Evolutionary conservation across 2,113 vertebrate species (phyloP).

Genomic region (Cottus gobio): DNA sequence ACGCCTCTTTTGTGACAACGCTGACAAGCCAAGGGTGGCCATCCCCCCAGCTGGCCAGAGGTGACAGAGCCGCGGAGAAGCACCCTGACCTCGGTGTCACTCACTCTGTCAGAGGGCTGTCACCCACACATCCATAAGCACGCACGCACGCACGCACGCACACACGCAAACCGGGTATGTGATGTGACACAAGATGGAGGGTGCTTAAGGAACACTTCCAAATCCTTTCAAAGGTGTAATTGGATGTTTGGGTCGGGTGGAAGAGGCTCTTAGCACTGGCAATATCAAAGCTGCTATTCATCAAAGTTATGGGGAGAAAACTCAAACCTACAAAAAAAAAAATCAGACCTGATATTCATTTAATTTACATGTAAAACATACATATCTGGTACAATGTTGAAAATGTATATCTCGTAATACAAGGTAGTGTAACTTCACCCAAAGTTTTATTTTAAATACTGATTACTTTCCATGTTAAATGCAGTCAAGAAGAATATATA

Average conservation of each 20-base stretch:
- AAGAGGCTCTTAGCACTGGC: slow-evolving; percentile 24
- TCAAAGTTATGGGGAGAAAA: slow-evolving; percentile 21
- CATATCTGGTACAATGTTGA: slow-evolving; percentile 17
- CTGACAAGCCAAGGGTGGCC: slow-evolving; percentile 37
- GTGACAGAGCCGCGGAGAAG: slow-evolving; percentile 24
- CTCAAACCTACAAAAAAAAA: neutral
- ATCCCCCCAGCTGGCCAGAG: slow-evolving; percentile 35
- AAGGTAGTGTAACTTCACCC: slow-evolving; percentile 32
- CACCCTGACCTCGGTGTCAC: slow-evolving; percentile 13
- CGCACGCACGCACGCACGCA: slow-evolving; percentile 54
- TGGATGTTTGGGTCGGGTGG: slow-evolving; percentile 49
- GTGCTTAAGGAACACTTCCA: slow-evolving; percentile 55
- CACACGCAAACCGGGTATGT: slow-evolving; percentile 46
- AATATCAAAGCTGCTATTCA: slow-evolving; percentile 51
- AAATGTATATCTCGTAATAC: slow-evolving; percentile 23
- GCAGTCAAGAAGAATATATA: slow-evolving; percentile 10
- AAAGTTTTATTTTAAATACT: slow-evolving; percentile 53
- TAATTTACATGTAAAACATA: slow-evolving; percentile 60
- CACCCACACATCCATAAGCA: slow-evolving; percentile 32
- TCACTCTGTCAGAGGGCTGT: slow-evolving; percentile 42
- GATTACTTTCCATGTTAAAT: slow-evolving; percentile 43
- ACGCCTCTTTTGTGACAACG: slow-evolving; percentile 40
- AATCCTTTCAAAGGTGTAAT: slow-evolving; percentile 70
- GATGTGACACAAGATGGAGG: slow-evolving; percentile 58
- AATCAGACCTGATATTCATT: slow-evolving; percentile 31